Conservation (phyloP, 2,797 vertebrate genomes). For the Takifugu rubripes region DNA sequence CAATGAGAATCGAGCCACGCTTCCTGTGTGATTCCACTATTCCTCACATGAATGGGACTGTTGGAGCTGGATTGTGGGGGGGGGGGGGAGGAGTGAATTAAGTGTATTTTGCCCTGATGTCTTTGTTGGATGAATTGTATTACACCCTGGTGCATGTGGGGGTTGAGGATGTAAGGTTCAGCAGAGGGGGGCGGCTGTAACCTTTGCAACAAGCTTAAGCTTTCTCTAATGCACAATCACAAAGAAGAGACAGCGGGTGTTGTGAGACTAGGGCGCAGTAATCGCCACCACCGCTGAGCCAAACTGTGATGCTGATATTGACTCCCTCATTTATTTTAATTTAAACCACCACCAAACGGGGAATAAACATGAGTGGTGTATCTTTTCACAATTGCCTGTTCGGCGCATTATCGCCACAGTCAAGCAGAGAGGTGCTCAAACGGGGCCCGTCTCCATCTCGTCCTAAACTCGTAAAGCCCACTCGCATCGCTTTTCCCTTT, state of each 20-base stretch:
- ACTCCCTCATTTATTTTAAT: constrained; percentile 59
- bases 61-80: background rate
- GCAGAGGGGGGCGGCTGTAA: constrained; percentile 27
- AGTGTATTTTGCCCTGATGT: background rate
- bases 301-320: constrained; percentile 44
- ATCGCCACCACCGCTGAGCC: constrained; percentile 41
- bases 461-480: constrained; percentile 12
- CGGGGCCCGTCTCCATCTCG: background rate
- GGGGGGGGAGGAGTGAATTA: background rate
- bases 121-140: constrained; percentile 14
- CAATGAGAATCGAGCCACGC: constrained; percentile 13
- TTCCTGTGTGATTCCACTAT: constrained; percentile 13
- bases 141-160: constrained; percentile 42
- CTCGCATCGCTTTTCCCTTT: constrained; percentile 10
- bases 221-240: constrained; percentile 30
- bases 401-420: constrained; percentile 22
- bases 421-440: constrained; percentile 27
- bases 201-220: constrained; percentile 43
- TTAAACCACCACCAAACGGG: constrained; percentile 48
- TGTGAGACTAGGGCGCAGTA: constrained; percentile 38
- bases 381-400: constrained; percentile 25
- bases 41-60: constrained; percentile 26
- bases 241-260: constrained; percentile 26
- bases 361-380: constrained; percentile 15
- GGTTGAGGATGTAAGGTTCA: constrained; percentile 24